These are phyloP conservation scores for Bhutanitis thaidina DNA, from an alignment of 2,888 invertebrate genomes.

Conservation along the genomic window DNA sequence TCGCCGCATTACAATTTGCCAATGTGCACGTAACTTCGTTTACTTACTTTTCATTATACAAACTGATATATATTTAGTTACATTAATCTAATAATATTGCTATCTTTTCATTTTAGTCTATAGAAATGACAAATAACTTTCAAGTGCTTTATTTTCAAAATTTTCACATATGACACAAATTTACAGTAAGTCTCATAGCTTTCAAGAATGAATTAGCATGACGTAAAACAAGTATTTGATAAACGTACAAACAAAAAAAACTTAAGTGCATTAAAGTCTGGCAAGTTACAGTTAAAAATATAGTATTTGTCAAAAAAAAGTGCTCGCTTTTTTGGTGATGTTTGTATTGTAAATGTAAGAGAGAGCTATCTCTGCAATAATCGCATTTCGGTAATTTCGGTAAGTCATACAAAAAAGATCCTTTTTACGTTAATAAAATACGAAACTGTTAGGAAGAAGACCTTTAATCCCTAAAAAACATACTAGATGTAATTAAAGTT, in stretches of 20 bases:
- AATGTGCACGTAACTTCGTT: conserved; percentile 66
- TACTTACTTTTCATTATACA: conserved; percentile 70
- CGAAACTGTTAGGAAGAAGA: too few relatives aligned
- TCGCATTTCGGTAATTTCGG: neutral
- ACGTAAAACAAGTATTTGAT: neutral
- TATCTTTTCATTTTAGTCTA: conserved; percentile 79
- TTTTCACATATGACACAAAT: conserved; percentile 18
- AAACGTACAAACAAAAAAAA: too few relatives aligned
- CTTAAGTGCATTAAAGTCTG: too few relatives aligned
- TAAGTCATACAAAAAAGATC: neutral
- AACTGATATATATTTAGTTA: conserved; percentile 75
- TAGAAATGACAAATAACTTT: conserved; percentile 67
- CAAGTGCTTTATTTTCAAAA: conserved; percentile 42
- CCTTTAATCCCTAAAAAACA: too few relatives aligned
- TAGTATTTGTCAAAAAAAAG: neutral
- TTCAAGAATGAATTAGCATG: neutral
- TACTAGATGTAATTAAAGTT: too few relatives aligned
- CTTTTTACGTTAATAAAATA: too few relatives aligned
- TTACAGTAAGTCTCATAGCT: conserved; percentile 13
- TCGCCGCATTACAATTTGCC: conserved; percentile 56
- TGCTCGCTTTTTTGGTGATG: conserved; percentile 25
- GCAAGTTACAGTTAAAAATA: neutral
- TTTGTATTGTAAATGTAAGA: neutral
- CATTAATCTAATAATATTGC: conserved; percentile 78
- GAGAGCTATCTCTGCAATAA: too few relatives aligned